Percentiles rank a stretch among this genome's conserved stretches.
phyloP scores from a whole-genome alignment of 1,140 invertebrate genomes.

The Scaptomyza montana region DNA sequence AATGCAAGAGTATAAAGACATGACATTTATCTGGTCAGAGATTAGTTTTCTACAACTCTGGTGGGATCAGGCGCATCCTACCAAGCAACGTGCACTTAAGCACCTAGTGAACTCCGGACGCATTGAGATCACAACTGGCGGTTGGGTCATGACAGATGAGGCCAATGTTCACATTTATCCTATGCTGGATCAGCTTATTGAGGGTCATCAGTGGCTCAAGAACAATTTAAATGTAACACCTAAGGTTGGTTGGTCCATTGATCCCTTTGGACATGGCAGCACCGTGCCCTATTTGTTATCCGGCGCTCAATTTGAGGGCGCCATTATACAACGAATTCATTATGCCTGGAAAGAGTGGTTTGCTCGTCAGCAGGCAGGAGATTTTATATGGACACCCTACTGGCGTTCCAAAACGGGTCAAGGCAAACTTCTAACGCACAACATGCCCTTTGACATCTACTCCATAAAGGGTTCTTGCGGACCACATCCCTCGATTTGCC shows the following conservation, averaged over 20 bases:
- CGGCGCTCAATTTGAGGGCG: conserved; percentile 89
- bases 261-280: conserved; percentile 94
- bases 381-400: conserved; percentile 93
- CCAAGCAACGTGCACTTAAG: conserved; percentile 88
- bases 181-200: conserved; percentile 98
- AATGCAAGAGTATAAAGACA: conserved; percentile 92
- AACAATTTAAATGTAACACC: conserved; percentile 90
- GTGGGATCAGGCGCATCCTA: conserved; percentile 95
- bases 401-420: conserved; percentile 85
- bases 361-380: conserved; percentile 91
- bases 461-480: conserved; percentile 97
- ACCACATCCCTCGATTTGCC: conserved; percentile 93
- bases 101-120: conserved; percentile 92
- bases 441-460: conserved; percentile 97
- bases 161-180: conserved; percentile 96
- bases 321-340: conserved; percentile 91
- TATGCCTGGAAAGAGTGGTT: conserved; percentile 95
- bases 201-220: conserved; percentile 96
- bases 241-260: conserved; percentile 93
- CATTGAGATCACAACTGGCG: conserved; percentile 97
- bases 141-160: conserved; percentile 99
- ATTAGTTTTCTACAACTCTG: conserved; percentile 97
- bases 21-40: conserved; percentile 99
- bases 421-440: conserved; percentile 90
- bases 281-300: conserved; percentile 93